Percentiles rank a stretch among this genome's conserved stretches.
Conservation (phyloP, 2,888 invertebrate genomes). For the Cataglyphis livida region DNA sequence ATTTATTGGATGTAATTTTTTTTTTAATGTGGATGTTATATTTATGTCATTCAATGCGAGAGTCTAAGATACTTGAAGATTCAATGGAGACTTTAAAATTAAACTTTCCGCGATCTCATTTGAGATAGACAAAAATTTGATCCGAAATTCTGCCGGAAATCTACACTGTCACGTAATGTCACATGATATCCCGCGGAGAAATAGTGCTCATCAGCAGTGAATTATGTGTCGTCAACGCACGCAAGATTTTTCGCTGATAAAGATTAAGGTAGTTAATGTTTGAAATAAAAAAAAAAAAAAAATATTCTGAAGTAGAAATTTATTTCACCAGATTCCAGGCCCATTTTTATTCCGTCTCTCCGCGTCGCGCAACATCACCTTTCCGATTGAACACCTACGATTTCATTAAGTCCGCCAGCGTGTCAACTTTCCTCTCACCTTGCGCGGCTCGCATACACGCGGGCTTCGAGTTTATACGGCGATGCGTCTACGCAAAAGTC, state of each 20-base stretch:
- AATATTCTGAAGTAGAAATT: not conserved
- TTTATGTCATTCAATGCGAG: no score
- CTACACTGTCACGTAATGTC: not conserved
- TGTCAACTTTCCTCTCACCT: slow-evolving; percentile 42
- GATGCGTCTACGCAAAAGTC: slow-evolving; percentile 56
- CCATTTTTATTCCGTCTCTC: not conserved
- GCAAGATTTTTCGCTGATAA: not conserved
- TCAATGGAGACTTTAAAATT: not conserved
- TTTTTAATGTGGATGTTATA: not conserved
- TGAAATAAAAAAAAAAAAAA: no score
- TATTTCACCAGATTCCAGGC: not conserved
- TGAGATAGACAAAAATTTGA: not conserved
- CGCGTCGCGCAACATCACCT: not conserved
- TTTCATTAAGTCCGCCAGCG: slow-evolving; percentile 30
- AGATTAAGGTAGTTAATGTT: no score
- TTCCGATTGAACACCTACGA: slow-evolving; percentile 19
- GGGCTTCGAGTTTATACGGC: slow-evolving; percentile 11
- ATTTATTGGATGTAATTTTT: not conserved
- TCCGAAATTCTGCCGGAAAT: not conserved
- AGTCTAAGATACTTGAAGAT: not conserved
- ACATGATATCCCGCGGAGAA: slow-evolving; percentile 21
- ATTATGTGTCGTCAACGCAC: no score
- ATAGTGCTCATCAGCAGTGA: not conserved
- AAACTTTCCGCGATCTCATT: not conserved
- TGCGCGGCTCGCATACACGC: slow-evolving; percentile 15